Evolutionary conservation across 1,140 invertebrate genomes (phyloP).

Genomic region (Lanistes nyassanus): DNA sequence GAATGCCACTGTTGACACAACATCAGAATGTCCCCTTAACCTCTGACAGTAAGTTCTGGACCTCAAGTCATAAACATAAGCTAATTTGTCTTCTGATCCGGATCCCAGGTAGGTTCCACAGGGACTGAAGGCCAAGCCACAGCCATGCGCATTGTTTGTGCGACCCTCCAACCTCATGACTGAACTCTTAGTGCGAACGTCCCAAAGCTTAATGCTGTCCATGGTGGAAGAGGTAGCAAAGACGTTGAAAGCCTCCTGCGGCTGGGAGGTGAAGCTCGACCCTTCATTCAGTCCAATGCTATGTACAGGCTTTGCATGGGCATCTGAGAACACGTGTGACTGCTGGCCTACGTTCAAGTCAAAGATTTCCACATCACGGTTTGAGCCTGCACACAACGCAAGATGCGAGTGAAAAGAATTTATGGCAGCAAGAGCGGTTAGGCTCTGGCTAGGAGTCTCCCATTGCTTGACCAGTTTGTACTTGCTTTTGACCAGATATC

Average conservation of each 20-base stretch:
- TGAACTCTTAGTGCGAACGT: constrained; percentile 64
- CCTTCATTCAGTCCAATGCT: constrained; percentile 64
- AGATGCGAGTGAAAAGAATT: constrained; percentile 67
- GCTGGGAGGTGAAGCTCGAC: constrained; percentile 60
- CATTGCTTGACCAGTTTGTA: constrained; percentile 63
- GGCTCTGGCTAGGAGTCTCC: constrained; percentile 51
- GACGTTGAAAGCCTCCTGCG: constrained; percentile 61
- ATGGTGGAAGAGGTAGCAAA: constrained; percentile 62
- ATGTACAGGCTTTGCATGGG: constrained; percentile 61
- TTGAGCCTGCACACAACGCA: constrained; percentile 63
- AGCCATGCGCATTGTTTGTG: constrained; percentile 57
- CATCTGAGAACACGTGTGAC: constrained; percentile 52
- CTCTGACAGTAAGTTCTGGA: constrained; percentile 55
- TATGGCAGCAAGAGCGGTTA: constrained; percentile 61
- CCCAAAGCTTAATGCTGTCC: constrained; percentile 68
- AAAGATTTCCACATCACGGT: constrained; percentile 61
- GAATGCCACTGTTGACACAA: constrained; percentile 60
- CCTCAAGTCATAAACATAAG: constrained; percentile 60
- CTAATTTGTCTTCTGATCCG: constrained; percentile 64
- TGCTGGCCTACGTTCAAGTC: constrained; percentile 65
- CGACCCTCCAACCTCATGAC: constrained; percentile 60
- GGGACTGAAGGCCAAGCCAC: constrained; percentile 62
- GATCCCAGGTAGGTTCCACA: constrained; percentile 62
- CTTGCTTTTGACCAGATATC: constrained; percentile 46
- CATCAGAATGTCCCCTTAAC: constrained; percentile 59